Evolutionary conservation across 2,113 vertebrate species (phyloP), one percentile per base, ranked within the genome.

Genomic region (Pelobates fuscus): DNA sequence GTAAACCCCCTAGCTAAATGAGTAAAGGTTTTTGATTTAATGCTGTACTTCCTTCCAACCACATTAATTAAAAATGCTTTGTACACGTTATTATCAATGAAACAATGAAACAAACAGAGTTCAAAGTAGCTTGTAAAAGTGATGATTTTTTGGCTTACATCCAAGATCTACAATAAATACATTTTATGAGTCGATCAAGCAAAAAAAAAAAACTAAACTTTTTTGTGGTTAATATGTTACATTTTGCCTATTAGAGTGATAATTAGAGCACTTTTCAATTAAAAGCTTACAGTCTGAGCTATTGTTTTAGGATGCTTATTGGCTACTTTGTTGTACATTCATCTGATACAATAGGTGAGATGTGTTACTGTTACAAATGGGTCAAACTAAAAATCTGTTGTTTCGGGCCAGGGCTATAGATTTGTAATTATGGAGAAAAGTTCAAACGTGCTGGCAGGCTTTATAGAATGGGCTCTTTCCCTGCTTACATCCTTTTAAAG

Each of bases 41-140:
- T 58, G 62, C 71, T 61, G 66, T 43, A 17, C 43, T 58, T 23
- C 37, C 27, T 44, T 74, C 72, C 86, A 81, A 49, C 80, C 82
- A 84, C 83, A 71, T 78, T 79, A 73, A 86, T 78, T 77, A 81
- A 80, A 82, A 80, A 85, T 84, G 77, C 81, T 60, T 79, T 74
- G 71, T 64, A 60, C 78, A 78, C 57, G 83, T 84, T 82, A 83
- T 80, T 84, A 89, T 88, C 78, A 77, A 82, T 59, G 73, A 86
- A 83, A 87, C 71, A 80, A 86, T 85, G 27, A 65, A 77, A 52
- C 71, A 8, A 75, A 55, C 71, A 73, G 71, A 67, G 71, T 83
- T 88, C 81, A 82, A 86, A 83, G 77, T 65, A 60, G 78, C 76
- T 79, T 81, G 64, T 79, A 78, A 81, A 70, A 75, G 59, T 61